These are phyloP conservation scores for Patella vulgata DNA, from an alignment of 1,140 invertebrate genomes.

Conservation along the genomic window DNA sequence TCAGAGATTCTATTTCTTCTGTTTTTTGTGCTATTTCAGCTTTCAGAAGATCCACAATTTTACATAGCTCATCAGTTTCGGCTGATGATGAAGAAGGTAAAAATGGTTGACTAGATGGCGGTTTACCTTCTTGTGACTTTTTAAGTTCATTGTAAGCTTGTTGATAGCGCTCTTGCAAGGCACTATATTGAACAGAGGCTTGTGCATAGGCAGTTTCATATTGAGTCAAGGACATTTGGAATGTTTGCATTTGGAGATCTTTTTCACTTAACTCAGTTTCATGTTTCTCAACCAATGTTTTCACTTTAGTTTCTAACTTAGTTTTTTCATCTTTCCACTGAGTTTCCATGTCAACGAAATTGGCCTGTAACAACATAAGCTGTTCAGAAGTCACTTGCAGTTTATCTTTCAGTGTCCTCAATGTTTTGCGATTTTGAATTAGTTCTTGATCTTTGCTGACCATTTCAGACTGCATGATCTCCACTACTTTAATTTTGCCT, in stretches of 20 bases:
- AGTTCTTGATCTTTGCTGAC: slow-evolving; percentile 53
- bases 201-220: slow-evolving; percentile 56
- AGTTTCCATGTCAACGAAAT: slow-evolving; percentile 77
- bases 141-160: slow-evolving; percentile 32
- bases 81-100: too few species aligned
- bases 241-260: slow-evolving; percentile 68
- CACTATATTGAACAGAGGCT: slow-evolving; percentile 49
- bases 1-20: slow-evolving; percentile 26
- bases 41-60: neutral
- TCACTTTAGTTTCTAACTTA: slow-evolving; percentile 70
- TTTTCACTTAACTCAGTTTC: slow-evolving; percentile 65
- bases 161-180: slow-evolving; percentile 53
- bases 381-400: slow-evolving; percentile 75
- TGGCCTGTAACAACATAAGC: slow-evolving; percentile 82
- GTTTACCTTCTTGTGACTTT: neutral
- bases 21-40: slow-evolving; percentile 15
- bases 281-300: slow-evolving; percentile 60
- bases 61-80: neutral
- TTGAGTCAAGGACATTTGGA: slow-evolving; percentile 45
- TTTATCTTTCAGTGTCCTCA: slow-evolving; percentile 57
- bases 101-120: too few species aligned
- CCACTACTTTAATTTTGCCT: slow-evolving; percentile 58
- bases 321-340: slow-evolving; percentile 78
- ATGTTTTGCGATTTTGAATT: slow-evolving; percentile 41
- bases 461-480: slow-evolving; percentile 53